Conservation (phyloP, 2,113 vertebrate species). For the Sebastes schlegelii region DNA sequence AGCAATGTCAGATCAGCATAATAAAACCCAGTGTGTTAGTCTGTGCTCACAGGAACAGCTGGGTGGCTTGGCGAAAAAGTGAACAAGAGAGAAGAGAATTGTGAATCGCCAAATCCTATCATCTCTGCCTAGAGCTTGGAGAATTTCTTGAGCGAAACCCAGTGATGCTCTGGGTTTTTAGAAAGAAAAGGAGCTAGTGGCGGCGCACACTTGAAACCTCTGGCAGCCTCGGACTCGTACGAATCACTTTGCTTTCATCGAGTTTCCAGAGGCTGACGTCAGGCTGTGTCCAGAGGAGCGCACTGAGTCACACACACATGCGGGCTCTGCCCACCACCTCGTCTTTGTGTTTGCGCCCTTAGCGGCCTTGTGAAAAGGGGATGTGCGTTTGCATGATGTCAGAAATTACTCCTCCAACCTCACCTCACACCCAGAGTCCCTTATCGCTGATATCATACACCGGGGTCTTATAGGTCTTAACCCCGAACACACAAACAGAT, state of each 20-base stretch:
- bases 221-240: constrained; percentile 43
- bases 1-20: constrained; percentile 70
- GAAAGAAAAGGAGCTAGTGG: neutral
- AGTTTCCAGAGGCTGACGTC: constrained; percentile 73
- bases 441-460: constrained; percentile 49
- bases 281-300: constrained; percentile 56
- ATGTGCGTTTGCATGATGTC: constrained; percentile 67
- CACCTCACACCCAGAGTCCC: constrained; percentile 59
- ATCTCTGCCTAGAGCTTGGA: constrained; percentile 25
- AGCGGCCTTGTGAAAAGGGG: constrained; percentile 55
- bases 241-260: constrained; percentile 60
- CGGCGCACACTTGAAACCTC: constrained; percentile 56
- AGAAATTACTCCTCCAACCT: constrained; percentile 37
- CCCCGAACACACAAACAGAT: constrained; percentile 40
- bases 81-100: constrained; percentile 30
- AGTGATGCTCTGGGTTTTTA: constrained; percentile 20
- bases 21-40: constrained; percentile 68
- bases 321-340: constrained; percentile 58
- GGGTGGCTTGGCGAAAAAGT: constrained; percentile 46
- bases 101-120: constrained; percentile 20
- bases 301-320: constrained; percentile 66
- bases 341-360: constrained; percentile 50
- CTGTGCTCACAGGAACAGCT: constrained; percentile 72
- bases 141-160: constrained; percentile 32
- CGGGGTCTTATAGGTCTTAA: constrained; percentile 35